These are phyloP conservation scores for Menura novaehollandiae DNA, from an alignment of 2,113 vertebrate species.

Conservation along the genomic window DNA sequence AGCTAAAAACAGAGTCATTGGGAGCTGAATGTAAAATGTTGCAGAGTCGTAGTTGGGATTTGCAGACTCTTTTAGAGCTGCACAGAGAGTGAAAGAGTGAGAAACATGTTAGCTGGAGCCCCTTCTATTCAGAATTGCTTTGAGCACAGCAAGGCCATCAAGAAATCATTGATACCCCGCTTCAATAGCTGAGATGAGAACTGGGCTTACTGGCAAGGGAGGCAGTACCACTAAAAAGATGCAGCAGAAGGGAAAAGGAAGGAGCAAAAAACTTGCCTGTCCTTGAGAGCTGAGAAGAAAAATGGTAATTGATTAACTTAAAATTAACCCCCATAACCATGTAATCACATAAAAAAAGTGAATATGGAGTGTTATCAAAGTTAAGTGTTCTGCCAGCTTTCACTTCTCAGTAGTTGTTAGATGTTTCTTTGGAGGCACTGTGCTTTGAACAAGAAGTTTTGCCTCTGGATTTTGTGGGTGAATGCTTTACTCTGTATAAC, in stretches of 20 bases:
- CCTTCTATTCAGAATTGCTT: background rate
- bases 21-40: background rate
- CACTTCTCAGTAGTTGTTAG: background rate
- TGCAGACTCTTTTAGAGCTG: background rate
- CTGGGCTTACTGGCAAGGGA: background rate
- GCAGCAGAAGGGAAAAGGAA: background rate
- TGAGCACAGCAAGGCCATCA: background rate
- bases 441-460: background rate
- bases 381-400: background rate
- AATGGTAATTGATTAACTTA: background rate
- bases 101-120: background rate
- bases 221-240: background rate
- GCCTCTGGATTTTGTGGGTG: background rate
- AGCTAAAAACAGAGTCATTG: background rate
- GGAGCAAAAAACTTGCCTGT: background rate
- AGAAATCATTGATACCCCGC: background rate
- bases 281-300: background rate
- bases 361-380: background rate
- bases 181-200: background rate
- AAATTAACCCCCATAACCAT: background rate
- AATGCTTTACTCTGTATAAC: background rate
- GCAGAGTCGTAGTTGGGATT: background rate
- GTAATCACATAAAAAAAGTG: background rate
- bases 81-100: background rate
- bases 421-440: background rate